Evolutionary conservation across 2,888 invertebrate genomes (phyloP).

Genomic region (Lomographa bimaculata): DNA sequence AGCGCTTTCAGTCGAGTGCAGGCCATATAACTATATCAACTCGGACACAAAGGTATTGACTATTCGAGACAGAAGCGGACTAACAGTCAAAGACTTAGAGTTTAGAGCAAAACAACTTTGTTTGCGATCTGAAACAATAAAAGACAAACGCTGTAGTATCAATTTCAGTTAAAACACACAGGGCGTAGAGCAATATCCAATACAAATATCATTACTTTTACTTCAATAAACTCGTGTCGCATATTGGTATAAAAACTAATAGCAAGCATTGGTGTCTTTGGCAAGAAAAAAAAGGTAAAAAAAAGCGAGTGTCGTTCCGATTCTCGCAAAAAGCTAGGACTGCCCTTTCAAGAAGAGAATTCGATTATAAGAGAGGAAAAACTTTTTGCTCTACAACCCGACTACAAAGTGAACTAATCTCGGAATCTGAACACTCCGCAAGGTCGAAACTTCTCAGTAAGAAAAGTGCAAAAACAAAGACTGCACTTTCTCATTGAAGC

Average conservation of each 20-base stretch:
- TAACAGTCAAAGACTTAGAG: constrained; percentile 29
- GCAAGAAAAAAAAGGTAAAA: constrained; percentile 1
- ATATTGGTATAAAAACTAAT: neutral
- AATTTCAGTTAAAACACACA: no score
- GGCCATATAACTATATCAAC: constrained; percentile 38
- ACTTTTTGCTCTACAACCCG: constrained; percentile 50
- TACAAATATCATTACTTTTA: no score
- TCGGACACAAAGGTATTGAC: constrained; percentile 44
- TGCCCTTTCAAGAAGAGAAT: constrained; percentile 41
- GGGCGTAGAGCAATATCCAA: no score
- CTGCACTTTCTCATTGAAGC: constrained; percentile 44
- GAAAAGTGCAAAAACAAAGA: constrained; percentile 49
- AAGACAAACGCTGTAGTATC: neutral
- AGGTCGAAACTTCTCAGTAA: constrained; percentile 54
- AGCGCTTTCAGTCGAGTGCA: constrained; percentile 50
- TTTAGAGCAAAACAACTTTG: constrained; percentile 23
- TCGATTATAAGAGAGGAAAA: constrained; percentile 54
- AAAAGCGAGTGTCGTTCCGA: constrained; percentile 1
- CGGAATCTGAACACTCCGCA: constrained; percentile 57
- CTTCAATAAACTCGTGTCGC: neutral
- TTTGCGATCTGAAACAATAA: constrained; percentile 16
- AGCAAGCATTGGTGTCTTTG: neutral
- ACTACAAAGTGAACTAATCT: constrained; percentile 65
- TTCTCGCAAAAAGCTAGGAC: constrained; percentile 19
- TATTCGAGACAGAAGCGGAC: constrained; percentile 35